Evolutionary conservation across 2,797 vertebrate genomes (phyloP), one percentile per base, ranked within the genome.

Genomic region (Melanotaenia boesemani): DNA sequence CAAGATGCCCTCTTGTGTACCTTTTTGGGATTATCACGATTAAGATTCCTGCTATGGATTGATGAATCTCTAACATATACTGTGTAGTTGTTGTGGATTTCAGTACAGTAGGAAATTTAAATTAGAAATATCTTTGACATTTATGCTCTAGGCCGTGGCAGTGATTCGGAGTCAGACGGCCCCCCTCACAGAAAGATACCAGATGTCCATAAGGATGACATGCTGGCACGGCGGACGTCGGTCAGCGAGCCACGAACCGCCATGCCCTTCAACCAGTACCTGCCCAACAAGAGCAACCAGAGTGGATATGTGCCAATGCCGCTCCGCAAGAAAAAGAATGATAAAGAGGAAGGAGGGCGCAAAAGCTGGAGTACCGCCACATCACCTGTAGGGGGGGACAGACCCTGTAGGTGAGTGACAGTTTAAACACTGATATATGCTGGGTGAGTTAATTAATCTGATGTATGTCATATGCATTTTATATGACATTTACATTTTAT

Each of bases 201-300:
- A 0, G 98, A 99, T 44, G 92, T 99, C 74, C 96, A 96, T 55
- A 98, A 97, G 85, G 98, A 99, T 65, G 98, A 99, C 89, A 99
- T 99, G 98, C 91, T 96, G 80, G 96, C 97, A 0, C 93, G 98
- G 28, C 92, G 98, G 79, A 96, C 97, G 6, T 98, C 97, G 6
- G 95, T 96, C 0, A 97, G 95, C 22, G 98, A 99, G 91, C 96
- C 92, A 1, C 96, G 96, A 48, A 95, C 95, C 68, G 94, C 95
- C 76, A 94, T 99, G 94, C 98, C 98, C 90, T 99, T 99, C 85
- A 99, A 99, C 92, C 98, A 99, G 92, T 99, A 98, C 94, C 96
- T 99, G 83, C 98, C 98, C 1, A 99, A 98, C 93, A 98, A 96
- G 89, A 97, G 94, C 91, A 99, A 99, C 92, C 97, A 97, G 95